Evolutionary conservation across 2,797 vertebrate genomes (phyloP).

Genomic region (Danio aesculapii): DNA sequence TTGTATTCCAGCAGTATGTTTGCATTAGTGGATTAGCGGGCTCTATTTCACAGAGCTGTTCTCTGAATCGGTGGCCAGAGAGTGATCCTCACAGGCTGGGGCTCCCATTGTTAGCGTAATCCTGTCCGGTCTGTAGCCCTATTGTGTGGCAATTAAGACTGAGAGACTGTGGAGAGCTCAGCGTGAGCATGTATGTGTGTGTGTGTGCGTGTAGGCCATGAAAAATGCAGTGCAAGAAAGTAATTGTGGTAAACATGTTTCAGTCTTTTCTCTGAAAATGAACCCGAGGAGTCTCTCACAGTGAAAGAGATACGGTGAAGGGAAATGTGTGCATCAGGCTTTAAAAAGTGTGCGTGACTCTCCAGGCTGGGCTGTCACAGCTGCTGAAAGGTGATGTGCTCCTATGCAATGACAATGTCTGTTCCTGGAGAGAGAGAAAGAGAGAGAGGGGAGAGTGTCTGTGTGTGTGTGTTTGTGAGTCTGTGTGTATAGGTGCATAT

Average conservation of each 20-base stretch:
- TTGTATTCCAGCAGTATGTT: slow-evolving; percentile 50
- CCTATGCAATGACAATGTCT: slow-evolving; percentile 58
- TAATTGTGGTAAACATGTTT: slow-evolving; percentile 33
- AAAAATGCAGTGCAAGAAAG: slow-evolving; percentile 57
- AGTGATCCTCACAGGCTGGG: slow-evolving; percentile 57
- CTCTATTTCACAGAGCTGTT: slow-evolving; percentile 56
- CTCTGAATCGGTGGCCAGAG: slow-evolving; percentile 48
- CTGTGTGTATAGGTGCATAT: slow-evolving; percentile 58
- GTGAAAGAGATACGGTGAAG: slow-evolving; percentile 7
- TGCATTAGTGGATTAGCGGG: slow-evolving; percentile 61
- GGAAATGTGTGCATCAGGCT: slow-evolving; percentile 18
- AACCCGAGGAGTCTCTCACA: slow-evolving; percentile 13
- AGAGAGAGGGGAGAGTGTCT: slow-evolving; percentile 3
- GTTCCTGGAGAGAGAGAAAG: slow-evolving; percentile 2
- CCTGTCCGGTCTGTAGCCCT: slow-evolving; percentile 59
- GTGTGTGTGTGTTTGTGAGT: slow-evolving; percentile 48
- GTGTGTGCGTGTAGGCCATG: slow-evolving; percentile 63
- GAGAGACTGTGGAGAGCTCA: slow-evolving; percentile 59
- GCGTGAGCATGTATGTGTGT: slow-evolving; percentile 57
- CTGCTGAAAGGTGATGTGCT: slow-evolving; percentile 57
- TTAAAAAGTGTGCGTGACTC: slow-evolving; percentile 43
- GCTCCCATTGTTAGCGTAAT: slow-evolving; percentile 59
- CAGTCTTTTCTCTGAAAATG: slow-evolving; percentile 8
- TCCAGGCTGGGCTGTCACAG: slow-evolving; percentile 54
- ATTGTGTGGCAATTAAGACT: slow-evolving; percentile 61